Evolutionary conservation across 1,140 invertebrate genomes (phyloP), one percentile per base, ranked within the genome.

Genomic region (Drosophila lowei): DNA sequence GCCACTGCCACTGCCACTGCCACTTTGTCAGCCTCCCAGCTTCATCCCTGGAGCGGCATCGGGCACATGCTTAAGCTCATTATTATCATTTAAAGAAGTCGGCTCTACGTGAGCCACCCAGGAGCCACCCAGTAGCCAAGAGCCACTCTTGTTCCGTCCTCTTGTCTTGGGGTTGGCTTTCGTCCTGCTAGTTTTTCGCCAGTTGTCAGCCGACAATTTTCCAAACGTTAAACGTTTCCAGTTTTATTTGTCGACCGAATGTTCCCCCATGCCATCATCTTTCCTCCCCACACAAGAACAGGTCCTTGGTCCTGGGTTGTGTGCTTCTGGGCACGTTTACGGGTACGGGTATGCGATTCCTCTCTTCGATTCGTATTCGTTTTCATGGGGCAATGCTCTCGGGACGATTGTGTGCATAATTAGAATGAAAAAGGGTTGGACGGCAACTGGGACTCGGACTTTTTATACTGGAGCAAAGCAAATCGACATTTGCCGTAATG

Each of bases 71-170:
- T 89, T 89, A 89, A 84, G 84, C 84, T 89, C 84, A 89, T 89
- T 89, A 89, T 89, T 89, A 77, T 77, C 84, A 79, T 89, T 89
- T 89, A 89, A 89, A 84, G 72, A 89, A 89, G 84, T 89, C 72
- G 58, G 67, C 48, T 42, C 68, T 86, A 80, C 81, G 80, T 85
- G 80, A 48, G 72, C 66, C 66, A 60, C 34, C 34, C 34, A 38
- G 34, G 11, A 13, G 34, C 30, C 30, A 34, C 8, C n/a, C n/a
- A n/a, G n/a, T n/a, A n/a, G n/a, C 34, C 34, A 38, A 38, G 34
- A 38, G 34, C 34, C 34, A 85, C 81, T 38, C 34, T 86, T 88
- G 74, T 25, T 5, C 18, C 2, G 1, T 73, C 62, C 48, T 44
- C 43, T 18, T 60, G 30, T 70, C 48, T 59, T 67, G 59, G 54